Percentiles rank a stretch among this genome's conserved stretches.
These are phyloP conservation scores for Ophion obscuratus DNA, from an alignment of 2,888 invertebrate genomes.

Conservation along the genomic window DNA sequence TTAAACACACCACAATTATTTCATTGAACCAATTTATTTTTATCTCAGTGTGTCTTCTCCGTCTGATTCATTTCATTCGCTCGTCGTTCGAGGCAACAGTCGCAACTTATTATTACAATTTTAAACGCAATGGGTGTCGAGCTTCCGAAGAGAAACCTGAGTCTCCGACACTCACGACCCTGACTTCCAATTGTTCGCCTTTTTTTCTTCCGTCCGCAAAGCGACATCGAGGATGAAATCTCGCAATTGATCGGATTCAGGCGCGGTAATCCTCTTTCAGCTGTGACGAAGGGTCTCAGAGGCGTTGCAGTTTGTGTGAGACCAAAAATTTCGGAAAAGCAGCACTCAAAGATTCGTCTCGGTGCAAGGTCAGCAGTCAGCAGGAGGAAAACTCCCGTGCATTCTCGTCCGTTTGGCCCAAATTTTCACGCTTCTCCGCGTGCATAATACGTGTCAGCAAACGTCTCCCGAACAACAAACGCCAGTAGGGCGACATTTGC, in stretches of 20 bases:
- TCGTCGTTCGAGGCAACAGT: not conserved
- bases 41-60: not conserved
- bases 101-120: not conserved
- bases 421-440: conserved; percentile 45
- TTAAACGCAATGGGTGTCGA: not conserved
- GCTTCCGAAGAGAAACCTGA: not conserved
- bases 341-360: conserved; percentile 41
- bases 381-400: conserved; percentile 1
- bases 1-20: not conserved
- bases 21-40: not conserved
- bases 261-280: conserved; percentile 36
- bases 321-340: conserved; percentile 8
- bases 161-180: not conserved
- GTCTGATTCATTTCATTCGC: not conserved
- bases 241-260: conserved; percentile 25
- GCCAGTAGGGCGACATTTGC: conserved; percentile 7
- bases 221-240: conserved; percentile 14
- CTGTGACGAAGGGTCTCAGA: not conserved
- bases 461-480: conserved; percentile 30
- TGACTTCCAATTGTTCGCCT: not conserved
- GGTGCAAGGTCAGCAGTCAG: conserved; percentile 20
- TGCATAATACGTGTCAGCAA: conserved; percentile 51
- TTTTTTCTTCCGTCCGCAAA: not conserved
- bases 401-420: conserved; percentile 3
- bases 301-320: not conserved